Percentiles rank a stretch among this genome's conserved stretches.
Evolutionary conservation across 2,113 vertebrate species (phyloP).

Genomic region (Ploceus nigricollis): DNA sequence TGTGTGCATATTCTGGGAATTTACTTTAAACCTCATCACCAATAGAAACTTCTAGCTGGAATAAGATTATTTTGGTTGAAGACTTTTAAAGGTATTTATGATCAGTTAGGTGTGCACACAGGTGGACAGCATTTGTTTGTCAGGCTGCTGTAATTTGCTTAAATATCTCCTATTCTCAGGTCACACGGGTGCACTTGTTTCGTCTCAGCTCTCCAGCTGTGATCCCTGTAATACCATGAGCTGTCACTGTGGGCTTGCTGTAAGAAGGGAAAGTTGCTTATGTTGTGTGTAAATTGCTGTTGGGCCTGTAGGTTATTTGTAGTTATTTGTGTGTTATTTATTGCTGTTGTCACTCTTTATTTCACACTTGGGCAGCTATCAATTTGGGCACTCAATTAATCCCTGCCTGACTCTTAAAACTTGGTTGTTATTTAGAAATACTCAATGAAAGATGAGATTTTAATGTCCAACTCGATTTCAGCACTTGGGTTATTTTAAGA

Average conservation of each 20-base stretch:
- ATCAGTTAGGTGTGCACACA: background rate
- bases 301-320: background rate
- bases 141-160: background rate
- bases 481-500: background rate
- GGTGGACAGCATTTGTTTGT: background rate
- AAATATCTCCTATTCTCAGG: background rate
- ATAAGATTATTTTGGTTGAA: background rate
- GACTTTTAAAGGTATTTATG: background rate
- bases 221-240: background rate
- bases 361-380: background rate
- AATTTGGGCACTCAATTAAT: background rate
- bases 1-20: background rate
- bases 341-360: background rate
- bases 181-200: background rate
- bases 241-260: background rate
- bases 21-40: background rate
- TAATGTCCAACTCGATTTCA: background rate
- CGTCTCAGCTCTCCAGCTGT: background rate
- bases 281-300: background rate
- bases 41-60: background rate
- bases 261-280: background rate
- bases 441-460: background rate
- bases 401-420: background rate
- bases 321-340: background rate
- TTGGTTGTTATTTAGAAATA: background rate